phyloP scores from a whole-genome alignment of 2,797 vertebrate genomes.

The Mormyrus hasselquistii region DNA sequence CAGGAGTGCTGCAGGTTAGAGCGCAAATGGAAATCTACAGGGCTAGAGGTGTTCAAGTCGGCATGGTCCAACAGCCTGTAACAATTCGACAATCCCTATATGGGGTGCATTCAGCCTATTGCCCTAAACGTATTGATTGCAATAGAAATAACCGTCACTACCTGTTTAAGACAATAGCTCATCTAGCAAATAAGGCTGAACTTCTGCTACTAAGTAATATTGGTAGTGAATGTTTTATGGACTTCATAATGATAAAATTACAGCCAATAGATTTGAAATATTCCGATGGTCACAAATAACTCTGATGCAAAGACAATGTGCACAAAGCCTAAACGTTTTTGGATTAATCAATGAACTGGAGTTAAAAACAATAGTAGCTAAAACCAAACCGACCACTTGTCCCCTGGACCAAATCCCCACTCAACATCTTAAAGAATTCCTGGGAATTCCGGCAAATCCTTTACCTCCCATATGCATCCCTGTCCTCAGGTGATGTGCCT shows the following conservation, averaged over 20 bases:
- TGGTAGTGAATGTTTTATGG: no score
- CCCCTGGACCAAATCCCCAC: neutral
- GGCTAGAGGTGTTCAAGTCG: neutral
- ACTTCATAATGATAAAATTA: no score
- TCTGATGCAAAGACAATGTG: neutral
- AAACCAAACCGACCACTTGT: neutral
- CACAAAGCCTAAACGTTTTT: neutral
- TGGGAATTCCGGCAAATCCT: neutral
- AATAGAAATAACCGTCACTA: no score
- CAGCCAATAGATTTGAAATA: no score
- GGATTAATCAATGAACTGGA: neutral
- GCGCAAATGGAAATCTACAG: neutral
- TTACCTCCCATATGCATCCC: no score
- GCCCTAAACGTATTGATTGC: no score
- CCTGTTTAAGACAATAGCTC: no score
- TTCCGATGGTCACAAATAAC: no score
- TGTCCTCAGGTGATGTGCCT: no score
- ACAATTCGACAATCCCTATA: neutral
- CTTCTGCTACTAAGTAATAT: no score
- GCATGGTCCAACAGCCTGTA: neutral
- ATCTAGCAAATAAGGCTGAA: no score
- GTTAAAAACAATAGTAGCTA: neutral
- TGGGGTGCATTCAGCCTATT: no score
- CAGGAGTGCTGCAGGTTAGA: neutral
- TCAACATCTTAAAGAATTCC: neutral